Evolutionary conservation across 2,888 invertebrate genomes (phyloP), one percentile per base, ranked within the genome.

Genomic region (Epinotia bilunana): DNA sequence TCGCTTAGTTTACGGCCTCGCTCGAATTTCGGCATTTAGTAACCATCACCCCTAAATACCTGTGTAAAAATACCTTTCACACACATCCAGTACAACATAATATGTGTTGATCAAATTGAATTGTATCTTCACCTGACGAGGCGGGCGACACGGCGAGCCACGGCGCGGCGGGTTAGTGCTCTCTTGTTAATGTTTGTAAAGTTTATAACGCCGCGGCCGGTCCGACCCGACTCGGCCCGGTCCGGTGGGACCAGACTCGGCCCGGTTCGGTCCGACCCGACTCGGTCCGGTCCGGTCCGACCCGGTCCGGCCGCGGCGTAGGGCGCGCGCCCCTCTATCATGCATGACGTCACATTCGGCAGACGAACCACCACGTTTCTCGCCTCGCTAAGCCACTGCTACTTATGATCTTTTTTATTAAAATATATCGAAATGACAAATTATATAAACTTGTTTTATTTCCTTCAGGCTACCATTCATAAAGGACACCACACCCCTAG

Each of bases 181-280:
- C 80, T 80, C 80, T 88, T 88, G 90, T 91, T 91, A 84, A 89
- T 78, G 88, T 90, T 91, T 91, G 83, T 79, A 90, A 88, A 91
- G 87, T 91, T 87, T 90, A 90, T 87, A 78, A 79, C 80, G 79
- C 78, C 77, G 81, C 80, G 73, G 13, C 6, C 80, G 72, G 76
- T 67, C 78, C 78, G 67, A 70, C 70, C 57, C 78, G 77, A 13
- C 18, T 53, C 20, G 20, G 55, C 13, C 57, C 28, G 28, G 49
- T 18, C 57, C 28, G 28, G 28, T 20, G 1, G 1, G 2, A 20
- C 1, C 20, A 20, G 20, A 20, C 20, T 1, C 20, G 20, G 20
- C 2, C 2, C 20, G 1, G 20, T 33, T 6, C 49, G 13, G 46
- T 46, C 20, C 20, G 20, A 18, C 18, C 78, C 6, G 6, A 7